Percentiles rank a stretch among this genome's conserved stretches.
These are phyloP conservation scores for Tolypeutes matacus DNA, from an alignment of 2,797 vertebrate species.

Conservation along the genomic window DNA sequence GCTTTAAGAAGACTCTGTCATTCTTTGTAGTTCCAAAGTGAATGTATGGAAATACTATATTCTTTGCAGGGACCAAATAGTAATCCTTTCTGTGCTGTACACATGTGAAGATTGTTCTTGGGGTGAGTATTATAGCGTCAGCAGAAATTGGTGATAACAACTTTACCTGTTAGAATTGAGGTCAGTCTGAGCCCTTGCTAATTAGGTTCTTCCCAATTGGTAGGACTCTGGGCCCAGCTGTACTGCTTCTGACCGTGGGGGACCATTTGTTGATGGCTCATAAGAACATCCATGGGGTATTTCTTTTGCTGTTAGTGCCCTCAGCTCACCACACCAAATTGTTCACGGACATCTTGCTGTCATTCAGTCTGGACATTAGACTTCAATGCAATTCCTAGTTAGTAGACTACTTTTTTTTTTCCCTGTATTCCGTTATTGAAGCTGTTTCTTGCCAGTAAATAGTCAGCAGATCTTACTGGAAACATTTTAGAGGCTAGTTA, in stretches of 20 bases:
- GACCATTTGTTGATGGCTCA: background rate
- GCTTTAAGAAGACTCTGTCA: background rate
- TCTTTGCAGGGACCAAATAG: background rate
- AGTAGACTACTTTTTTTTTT: background rate
- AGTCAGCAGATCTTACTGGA: background rate
- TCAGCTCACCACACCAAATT: background rate
- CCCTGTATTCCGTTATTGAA: background rate
- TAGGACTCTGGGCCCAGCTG: background rate
- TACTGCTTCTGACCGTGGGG: background rate
- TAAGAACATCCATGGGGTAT: background rate
- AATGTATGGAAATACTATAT: background rate
- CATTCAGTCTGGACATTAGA: background rate
- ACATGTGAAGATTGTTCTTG: background rate
- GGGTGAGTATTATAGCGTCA: background rate
- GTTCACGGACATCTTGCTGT: background rate
- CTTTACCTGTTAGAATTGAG: background rate
- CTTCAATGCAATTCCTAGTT: background rate
- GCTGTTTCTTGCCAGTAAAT: background rate
- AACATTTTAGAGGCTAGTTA: background rate
- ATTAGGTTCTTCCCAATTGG: background rate
- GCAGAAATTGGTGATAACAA: background rate
- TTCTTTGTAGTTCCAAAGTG: conserved; percentile 28
- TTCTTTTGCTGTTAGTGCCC: background rate
- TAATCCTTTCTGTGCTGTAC: background rate
- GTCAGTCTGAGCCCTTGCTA: background rate